Evolutionary conservation across 2,113 vertebrate species (phyloP), one percentile per base, ranked within the genome.

Genomic region (Illadopsis cleaveri): DNA sequence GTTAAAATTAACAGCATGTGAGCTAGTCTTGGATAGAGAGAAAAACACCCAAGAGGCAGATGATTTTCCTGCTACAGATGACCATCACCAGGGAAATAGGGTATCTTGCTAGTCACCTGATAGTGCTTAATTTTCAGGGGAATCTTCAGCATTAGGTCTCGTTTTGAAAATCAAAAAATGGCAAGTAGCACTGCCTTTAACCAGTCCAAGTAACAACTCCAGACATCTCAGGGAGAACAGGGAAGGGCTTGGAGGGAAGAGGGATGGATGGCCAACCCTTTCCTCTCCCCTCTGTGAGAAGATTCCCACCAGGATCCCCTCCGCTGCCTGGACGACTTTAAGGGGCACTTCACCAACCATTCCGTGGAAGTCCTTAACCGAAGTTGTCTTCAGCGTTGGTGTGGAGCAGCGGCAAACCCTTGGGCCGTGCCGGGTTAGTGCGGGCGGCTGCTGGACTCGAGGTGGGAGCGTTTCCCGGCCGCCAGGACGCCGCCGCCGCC

Each of bases 401-500:
- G n/a, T 71, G 79, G 90, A 58, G 5, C 71, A 70, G 73, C 70
- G 70, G 72, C 77, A 45, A 40, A 37, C 7, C 58, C 64, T 21
- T 6, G 31, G 4, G 50, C 2, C 0, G 2, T 1, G 13, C 2
- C 3, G 11, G 48, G 76, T 97, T 96, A 99, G 98, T 99, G 99
- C 1, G 99, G 99, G 4, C 99, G 98, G 93, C 99, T 99, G 93
- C 99, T 99, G 88, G 99, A 99, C 96, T 99, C 99, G 94, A 99
- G 90, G 91, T 99, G 98, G 10, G 98, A 98, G 35, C 99, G 98
- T 65, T 99, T 99, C 33, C 98, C 97, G 0, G 98, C 20, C 0
- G 97, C 69, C 14, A 98, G 97, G 15, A 97, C 86, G 48, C 48
- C 48, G 2, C 85, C 94, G 4, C 93, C 96, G 61, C 97, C 84